These are phyloP conservation scores for Spialia ferax DNA, from an alignment of 2,888 invertebrate species.

Conservation along the genomic window DNA sequence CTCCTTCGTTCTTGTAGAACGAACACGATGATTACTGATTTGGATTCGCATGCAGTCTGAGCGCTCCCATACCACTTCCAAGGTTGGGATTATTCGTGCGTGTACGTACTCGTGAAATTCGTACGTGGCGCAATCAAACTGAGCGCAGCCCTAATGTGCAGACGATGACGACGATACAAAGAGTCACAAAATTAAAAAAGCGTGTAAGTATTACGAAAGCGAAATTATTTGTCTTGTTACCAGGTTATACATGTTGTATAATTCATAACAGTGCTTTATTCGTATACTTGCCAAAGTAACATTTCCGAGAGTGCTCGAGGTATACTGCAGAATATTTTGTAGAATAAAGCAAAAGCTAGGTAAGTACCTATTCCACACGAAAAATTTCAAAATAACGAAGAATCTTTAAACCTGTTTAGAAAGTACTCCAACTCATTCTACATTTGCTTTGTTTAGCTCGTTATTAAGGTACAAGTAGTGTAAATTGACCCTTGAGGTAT, in stretches of 20 bases:
- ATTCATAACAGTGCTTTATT: not conserved
- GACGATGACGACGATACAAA: too few relatives aligned
- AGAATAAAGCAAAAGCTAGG: not conserved
- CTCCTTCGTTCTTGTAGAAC: too few relatives aligned
- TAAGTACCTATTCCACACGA: not conserved
- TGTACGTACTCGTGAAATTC: too few relatives aligned
- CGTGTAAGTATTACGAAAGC: too few relatives aligned
- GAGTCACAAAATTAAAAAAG: too few relatives aligned
- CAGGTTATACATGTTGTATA: not conserved
- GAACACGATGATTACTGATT: too few relatives aligned
- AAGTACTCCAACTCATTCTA: not conserved
- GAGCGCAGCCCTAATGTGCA: too few relatives aligned
- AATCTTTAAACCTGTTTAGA: conserved; percentile 1
- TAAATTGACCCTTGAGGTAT: not conserved
- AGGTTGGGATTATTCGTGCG: too few relatives aligned
- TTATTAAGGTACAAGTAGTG: conserved; percentile 1
- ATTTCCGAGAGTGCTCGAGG: not conserved
- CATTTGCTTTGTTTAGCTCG: not conserved
- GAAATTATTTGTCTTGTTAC: too few relatives aligned
- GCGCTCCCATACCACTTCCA: too few relatives aligned
- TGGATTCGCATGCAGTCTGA: too few relatives aligned
- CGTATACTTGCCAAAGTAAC: not conserved
- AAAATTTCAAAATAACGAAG: not conserved
- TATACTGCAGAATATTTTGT: not conserved
- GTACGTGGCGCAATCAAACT: too few relatives aligned